Base-by-base conservation (phyloP, 1,140 invertebrate species). In the Campoletis sonorensis region DNA sequence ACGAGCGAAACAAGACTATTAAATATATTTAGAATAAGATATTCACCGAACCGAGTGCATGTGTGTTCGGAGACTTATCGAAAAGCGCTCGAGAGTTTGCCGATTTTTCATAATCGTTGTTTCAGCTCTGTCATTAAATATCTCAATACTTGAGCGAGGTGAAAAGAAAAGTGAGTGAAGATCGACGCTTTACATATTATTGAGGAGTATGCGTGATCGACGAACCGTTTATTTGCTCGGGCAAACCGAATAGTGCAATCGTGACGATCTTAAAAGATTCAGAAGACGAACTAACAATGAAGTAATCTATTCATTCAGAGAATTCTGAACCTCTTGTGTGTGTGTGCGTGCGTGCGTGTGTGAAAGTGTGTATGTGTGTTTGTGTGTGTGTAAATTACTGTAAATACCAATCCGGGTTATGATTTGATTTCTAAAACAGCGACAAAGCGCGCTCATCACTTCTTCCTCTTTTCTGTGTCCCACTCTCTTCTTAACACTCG, bases 221-320 rank as follows among this genome's bases (percentile, higher is more conserved):
- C 23, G n/a, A 27, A 67, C 30, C 61, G 61, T 15, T 67, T 27
- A 27, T 26, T 26, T 27, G 23, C 21, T 67, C 23, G 61, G 61
- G 8, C 23, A 15, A 67, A n/a, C 61, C 61, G 61, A 67, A 67
- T 67, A 67, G 61, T 67, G 61, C 61, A 67, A 67, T 67, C 61
- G 61, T 67, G 61, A 27, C 61, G 61, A 67, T 67, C 61, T 23
- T 67, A 7, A 67, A 67, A 7, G 61, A 67, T 67, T 23, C 23
- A 67, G 23, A 15, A 27, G 15, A 3, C 21, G 23, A 67, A 67
- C 3, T 4, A 67, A 67, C 61, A 67, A 67, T 67, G 21, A 16
- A 27, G 30, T 23, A 13, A 27, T 67, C 21, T 21, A 58, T 58
- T 27, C 4, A 26, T 67, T 67, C 26, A 4, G 15, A 67, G 15